Percentiles rank a stretch among this genome's conserved stretches.
Conservation (phyloP, 2,888 invertebrate species). For the Himalopsyche japonica region DNA sequence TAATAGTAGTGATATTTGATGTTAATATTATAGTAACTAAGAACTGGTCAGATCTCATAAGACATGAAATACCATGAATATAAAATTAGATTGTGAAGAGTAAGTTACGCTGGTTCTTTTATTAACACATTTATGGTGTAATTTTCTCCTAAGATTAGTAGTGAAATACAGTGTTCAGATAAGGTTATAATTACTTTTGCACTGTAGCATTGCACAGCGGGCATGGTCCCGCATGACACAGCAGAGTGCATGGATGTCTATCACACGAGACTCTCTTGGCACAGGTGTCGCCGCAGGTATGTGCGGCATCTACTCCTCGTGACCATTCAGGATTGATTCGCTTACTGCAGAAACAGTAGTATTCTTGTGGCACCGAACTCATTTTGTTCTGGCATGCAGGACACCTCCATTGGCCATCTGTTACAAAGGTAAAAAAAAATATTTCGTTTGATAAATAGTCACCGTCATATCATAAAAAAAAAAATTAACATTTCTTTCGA, state of each 20-base stretch:
- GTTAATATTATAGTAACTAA: no score
- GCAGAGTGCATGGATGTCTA: constrained; percentile 72
- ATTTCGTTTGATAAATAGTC: no score
- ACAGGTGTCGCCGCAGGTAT: constrained; percentile 90
- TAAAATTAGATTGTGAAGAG: no score
- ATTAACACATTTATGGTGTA: no score
- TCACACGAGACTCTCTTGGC: constrained; percentile 62
- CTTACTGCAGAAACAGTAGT: constrained; percentile 91
- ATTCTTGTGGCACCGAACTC: constrained; percentile 73
- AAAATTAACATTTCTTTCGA: no score
- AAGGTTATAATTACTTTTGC: constrained; percentile 50
- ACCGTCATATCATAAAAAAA: no score
- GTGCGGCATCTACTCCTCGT: constrained; percentile 76
- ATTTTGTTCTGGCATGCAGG: constrained; percentile 92
- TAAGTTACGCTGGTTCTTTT: no score
- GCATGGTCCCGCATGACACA: constrained; percentile 95
- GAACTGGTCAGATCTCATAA: no score
- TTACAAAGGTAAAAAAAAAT: neutral
- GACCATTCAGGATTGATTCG: constrained; percentile 73
- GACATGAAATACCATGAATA: no score
- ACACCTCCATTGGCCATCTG: constrained; percentile 88
- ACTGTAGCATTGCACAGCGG: constrained; percentile 84
- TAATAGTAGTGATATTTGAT: no score
- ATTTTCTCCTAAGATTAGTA: no score
- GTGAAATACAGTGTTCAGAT: no score